A percentile compares a stretch with the other conserved stretches of the same genome.
phyloP scores from a whole-genome alignment of 2,888 invertebrate species.

The Schizaphis graminum region DNA sequence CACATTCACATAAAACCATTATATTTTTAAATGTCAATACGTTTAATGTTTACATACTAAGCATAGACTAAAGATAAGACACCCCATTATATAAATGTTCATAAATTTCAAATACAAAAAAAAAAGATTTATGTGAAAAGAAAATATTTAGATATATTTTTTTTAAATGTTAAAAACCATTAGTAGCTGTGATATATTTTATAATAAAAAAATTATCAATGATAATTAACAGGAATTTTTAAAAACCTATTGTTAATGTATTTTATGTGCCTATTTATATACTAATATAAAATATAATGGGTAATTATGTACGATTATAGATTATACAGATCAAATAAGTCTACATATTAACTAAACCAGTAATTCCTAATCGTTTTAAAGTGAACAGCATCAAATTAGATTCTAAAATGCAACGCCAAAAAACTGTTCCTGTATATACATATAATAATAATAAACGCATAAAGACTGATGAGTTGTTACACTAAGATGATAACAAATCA shows the following conservation, averaged over 20 bases:
- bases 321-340: neutral
- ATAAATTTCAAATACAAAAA: neutral
- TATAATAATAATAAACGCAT: neutral
- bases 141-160: neutral
- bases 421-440: neutral
- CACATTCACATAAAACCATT: slow-evolving; percentile 12
- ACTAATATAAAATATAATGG: neutral
- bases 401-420: neutral
- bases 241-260: neutral
- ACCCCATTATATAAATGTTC: neutral
- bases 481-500: neutral
- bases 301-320: neutral
- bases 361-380: neutral
- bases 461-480: neutral
- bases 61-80: neutral
- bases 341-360: neutral
- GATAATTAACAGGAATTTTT: slow-evolving; percentile 3
- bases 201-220: neutral
- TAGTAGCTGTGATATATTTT: neutral
- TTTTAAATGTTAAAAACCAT: neutral
- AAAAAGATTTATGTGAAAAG: neutral
- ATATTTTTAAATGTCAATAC: slow-evolving; percentile 23
- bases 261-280: neutral
- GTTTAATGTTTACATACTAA: neutral
- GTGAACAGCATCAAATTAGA: neutral